Conservation (phyloP, 2,113 vertebrate genomes). For the Pseudois nayaur region DNA sequence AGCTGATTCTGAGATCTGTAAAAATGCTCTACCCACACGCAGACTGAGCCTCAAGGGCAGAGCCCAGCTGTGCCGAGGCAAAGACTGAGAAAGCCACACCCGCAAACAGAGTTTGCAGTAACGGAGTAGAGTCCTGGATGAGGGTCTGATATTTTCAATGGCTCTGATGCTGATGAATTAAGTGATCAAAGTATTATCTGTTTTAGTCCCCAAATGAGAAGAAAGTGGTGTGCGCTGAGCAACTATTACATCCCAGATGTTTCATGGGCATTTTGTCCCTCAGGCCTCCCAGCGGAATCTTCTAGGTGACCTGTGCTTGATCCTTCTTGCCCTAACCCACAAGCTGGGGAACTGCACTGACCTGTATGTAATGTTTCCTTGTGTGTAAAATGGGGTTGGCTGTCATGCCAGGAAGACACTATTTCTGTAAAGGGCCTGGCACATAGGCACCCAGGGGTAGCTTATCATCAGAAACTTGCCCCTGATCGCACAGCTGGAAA, state of each 20-base stretch:
- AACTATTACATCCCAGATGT: background rate
- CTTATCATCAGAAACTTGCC: background rate
- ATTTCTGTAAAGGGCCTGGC: background rate
- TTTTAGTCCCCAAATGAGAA: background rate
- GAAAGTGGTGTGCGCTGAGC: background rate
- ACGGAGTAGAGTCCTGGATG: background rate
- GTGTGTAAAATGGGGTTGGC: background rate
- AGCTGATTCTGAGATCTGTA: background rate
- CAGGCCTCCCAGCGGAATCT: background rate
- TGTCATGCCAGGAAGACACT: background rate
- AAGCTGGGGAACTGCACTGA: too few species aligned
- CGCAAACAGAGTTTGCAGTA: accelerated
- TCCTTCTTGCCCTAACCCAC: background rate
- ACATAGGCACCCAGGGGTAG: background rate
- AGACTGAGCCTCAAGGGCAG: accelerated
- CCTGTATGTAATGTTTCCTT: background rate
- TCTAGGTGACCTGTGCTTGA: background rate
- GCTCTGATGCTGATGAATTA: background rate
- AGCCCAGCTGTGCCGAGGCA: background rate
- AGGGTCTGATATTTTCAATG: background rate
- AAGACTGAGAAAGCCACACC: background rate
- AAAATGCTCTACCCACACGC: background rate
- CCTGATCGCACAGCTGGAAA: background rate
- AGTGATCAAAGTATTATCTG: background rate
- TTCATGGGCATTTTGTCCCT: background rate